Conservation (phyloP, 2,888 invertebrate genomes). For the Drosophila anceps region DNA sequence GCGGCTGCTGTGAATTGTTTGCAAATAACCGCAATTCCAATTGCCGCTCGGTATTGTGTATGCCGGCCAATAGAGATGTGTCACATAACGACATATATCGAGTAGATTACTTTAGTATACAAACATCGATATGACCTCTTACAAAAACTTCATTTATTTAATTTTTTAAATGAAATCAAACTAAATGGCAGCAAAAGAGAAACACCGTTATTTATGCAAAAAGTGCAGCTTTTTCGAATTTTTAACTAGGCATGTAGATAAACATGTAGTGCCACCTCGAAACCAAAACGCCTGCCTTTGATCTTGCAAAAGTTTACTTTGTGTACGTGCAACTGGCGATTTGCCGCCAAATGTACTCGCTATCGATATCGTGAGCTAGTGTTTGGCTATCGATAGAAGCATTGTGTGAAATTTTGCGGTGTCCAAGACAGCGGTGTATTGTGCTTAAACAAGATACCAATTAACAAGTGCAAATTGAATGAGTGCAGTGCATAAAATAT, state of each 20-base stretch:
- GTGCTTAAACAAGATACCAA: conserved; percentile 27
- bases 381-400: conserved; percentile 15
- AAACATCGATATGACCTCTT: not conserved
- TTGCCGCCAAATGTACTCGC: conserved; percentile 15
- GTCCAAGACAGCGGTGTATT: conserved; percentile 34
- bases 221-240: not conserved
- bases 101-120: not conserved
- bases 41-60: conserved; percentile 22
- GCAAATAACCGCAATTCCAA: conserved; percentile 20
- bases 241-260: not conserved
- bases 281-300: not conserved
- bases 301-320: not conserved
- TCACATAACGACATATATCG: conserved; percentile 10
- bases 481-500: conserved; percentile 17
- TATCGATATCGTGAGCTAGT: conserved; percentile 27
- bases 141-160: not conserved
- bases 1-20: conserved; percentile 30
- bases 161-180: not conserved
- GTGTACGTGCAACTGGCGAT: not conserved
- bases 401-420: conserved; percentile 49
- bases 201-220: too few relatives aligned
- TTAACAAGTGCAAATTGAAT: conserved; percentile 36
- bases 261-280: not conserved
- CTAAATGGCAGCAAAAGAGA: too few relatives aligned
- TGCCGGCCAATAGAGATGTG: conserved; percentile 40